Evolutionary conservation across 2,888 invertebrate genomes (phyloP), one percentile per base, ranked within the genome.

Genomic region (Scaptomyza cyrtandrae): DNA sequence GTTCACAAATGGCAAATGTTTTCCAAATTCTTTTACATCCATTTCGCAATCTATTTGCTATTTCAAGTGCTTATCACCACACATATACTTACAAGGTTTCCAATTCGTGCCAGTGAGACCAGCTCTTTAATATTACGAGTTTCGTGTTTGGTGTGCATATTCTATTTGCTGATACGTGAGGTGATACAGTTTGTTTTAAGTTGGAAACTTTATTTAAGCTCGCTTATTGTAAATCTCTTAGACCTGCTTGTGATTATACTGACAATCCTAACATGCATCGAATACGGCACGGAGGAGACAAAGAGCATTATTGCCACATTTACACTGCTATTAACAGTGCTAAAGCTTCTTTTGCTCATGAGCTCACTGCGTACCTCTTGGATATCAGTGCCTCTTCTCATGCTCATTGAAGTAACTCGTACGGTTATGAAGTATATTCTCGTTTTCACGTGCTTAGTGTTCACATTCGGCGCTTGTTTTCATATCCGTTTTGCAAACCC

Each of bases 381-480:
- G 41, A 41, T 41, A 41, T 41, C 41, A 16, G 10, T 16, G 41
- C 41, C 41, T 16, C 16, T 41, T 9, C 41, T 41, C 16, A 41
- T 41, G 41, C 41, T 41, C 1, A 41, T 41, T 41, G 41, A 41
- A 16, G 41, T 41, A 10, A 16, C 16, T 10, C 41, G 41, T 16
- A 41, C 41, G 10, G 41, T 41, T 16, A 41, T 41, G 41, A 41
- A 41, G 41, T 41, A 41, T 41, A 16, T 41, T 41, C 41, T 41
- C 1, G 41, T 41, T 10, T 41, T 41, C 10, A 16, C 16, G 0
- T 41, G 10, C 10, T 41, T 16, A 6, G 16, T 41, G 16, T 10
- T 41, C 2, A 41, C 41, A 41, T 41, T 41, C 9, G 41, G 16
- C 16, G 41, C 41, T 16, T 41, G 41, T 16, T 41, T 41, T 16